These are phyloP conservation scores for Cynopterus brachyotis DNA, from an alignment of 2,113 vertebrate genomes.

Conservation along the genomic window DNA sequence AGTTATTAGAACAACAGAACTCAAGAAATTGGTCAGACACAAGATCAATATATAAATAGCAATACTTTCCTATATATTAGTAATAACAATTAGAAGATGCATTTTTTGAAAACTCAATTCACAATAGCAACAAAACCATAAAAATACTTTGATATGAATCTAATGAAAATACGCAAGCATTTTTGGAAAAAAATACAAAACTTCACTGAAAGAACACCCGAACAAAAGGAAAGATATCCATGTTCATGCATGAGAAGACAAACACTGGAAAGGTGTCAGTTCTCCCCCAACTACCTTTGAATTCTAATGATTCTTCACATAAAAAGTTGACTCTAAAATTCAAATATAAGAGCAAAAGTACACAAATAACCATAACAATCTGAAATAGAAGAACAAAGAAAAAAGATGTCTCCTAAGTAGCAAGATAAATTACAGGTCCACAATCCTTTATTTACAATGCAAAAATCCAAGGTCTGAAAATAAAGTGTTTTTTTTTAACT, in stretches of 20 bases:
- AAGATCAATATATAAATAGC: constrained; percentile 18
- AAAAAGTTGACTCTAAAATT: constrained; percentile 6
- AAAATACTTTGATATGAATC: background rate
- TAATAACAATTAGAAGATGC: background rate
- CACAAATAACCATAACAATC: background rate
- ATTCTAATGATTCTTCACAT: background rate
- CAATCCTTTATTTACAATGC: background rate
- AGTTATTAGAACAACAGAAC: constrained; percentile 22
- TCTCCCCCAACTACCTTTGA: background rate
- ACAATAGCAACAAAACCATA: constrained; percentile 1
- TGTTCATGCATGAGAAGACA: background rate
- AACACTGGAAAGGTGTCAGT: background rate
- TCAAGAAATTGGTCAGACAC: background rate
- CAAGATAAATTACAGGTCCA: background rate
- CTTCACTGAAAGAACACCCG: background rate
- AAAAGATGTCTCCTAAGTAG: background rate
- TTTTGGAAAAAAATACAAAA: background rate
- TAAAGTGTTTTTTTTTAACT: background rate
- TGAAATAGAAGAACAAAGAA: background rate
- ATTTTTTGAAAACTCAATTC: background rate
- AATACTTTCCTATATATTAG: background rate
- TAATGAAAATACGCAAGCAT: background rate
- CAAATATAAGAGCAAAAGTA: background rate
- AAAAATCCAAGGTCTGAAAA: background rate
- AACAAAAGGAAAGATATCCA: constrained; percentile 28